Conservation (phyloP, 2,113 vertebrate species). For the Trogon surrucura region DNA sequence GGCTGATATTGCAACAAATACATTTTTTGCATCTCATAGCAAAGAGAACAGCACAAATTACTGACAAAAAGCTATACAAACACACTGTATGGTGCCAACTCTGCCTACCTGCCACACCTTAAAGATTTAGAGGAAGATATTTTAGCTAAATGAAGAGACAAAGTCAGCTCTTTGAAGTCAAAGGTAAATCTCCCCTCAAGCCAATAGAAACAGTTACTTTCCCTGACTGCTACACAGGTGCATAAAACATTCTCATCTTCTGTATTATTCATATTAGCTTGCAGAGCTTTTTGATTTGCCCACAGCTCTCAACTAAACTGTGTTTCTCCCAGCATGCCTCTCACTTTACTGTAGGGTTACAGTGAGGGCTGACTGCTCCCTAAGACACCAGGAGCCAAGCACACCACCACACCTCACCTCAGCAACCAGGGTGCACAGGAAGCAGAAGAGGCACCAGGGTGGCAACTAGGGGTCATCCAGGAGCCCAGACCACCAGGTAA, state of each 20-base stretch:
- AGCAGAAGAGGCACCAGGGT: background rate
- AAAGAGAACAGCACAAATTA: background rate
- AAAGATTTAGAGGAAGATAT: background rate
- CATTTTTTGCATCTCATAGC: background rate
- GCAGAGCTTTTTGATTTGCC: background rate
- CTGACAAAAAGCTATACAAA: background rate
- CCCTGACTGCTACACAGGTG: background rate
- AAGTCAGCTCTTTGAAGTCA: background rate
- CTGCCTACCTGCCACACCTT: background rate
- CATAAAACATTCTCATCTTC: background rate
- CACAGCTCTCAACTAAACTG: background rate
- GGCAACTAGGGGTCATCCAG: accelerated
- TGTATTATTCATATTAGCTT: background rate
- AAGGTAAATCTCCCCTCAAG: background rate
- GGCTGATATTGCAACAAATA: background rate
- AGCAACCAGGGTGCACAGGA: background rate
- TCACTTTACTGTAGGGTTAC: background rate
- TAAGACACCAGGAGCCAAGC: accelerated
- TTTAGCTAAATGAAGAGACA: background rate
- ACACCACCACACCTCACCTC: background rate
- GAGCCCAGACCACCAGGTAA: background rate
- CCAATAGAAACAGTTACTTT: background rate
- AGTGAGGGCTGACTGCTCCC: background rate
- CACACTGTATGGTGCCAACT: background rate
- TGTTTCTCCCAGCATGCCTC: accelerated